Evolutionary conservation across 2,113 vertebrate genomes (phyloP), one percentile per base, ranked within the genome.

Genomic region (Nematolebias whitei): DNA sequence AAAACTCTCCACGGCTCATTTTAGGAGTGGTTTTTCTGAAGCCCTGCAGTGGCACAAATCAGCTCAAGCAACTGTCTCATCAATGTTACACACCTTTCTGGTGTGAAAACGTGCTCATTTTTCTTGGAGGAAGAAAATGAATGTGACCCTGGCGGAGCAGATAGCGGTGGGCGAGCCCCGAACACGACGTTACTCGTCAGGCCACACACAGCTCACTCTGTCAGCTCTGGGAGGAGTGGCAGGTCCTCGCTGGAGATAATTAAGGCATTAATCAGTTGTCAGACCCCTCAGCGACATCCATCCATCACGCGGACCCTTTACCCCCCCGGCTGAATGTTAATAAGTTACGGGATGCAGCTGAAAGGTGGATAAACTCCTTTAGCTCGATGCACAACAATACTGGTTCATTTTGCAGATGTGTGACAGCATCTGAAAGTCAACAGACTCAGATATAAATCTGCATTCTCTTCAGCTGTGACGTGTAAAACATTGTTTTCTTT

Each of bases 261-360:
- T 93, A 93, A 93, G 84, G 88, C 89, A 94, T 93, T 91, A 92
- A 93, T 91, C 85, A 91, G 75, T 76, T 94, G 93, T 94, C 91
- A 91, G 86, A 90, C 57, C 75, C 83, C 87, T 88, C 84, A 92
- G 85, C 83, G 82, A 93, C 89, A 86, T 92, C 88, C 90, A 91
- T 89, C 89, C 80, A 89, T 87, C 85, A 90, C 72, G 80, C 62
- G 70, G 87, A 87, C 76, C 78, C 88, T 83, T 55, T 63, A 87
- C 68, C 85, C 89, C 82, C 87, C 85, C 68, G 74, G 85, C 92
- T 78, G 89, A 92, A 90, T 61, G 44, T 86, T 85, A 90, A 90
- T 91, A 84, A 85, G 79, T 75, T 78, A 76, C 62, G 62, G 81
- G 85, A 86, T 74, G 79, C 63, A 80, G 83, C 76, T 35, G 54